Percentiles rank a stretch among this genome's conserved stretches.
Evolutionary conservation across 2,888 invertebrate genomes (phyloP).

Genomic region (Mythimna lalbum): DNA sequence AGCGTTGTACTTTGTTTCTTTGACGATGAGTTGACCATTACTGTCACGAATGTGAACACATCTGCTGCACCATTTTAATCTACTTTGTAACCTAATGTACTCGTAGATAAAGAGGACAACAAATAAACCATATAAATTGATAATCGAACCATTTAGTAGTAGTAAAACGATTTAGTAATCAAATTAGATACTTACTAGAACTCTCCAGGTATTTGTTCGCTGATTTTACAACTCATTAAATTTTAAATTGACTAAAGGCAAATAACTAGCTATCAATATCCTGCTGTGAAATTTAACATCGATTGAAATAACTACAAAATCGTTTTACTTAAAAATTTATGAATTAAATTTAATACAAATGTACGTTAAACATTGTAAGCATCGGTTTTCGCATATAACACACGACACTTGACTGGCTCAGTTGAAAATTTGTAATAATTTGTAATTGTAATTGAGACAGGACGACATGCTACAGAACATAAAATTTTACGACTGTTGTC

Average conservation of each 20-base stretch:
- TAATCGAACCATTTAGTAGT: conserved; percentile 13
- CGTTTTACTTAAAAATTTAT: conserved; percentile 45
- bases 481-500: conserved; percentile 88
- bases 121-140: conserved; percentile 24
- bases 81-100: conserved; percentile 25
- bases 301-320: conserved; percentile 33
- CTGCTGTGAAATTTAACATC: conserved; percentile 33
- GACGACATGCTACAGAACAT: conserved; percentile 80
- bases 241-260: conserved; percentile 40
- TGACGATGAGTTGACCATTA: conserved; percentile 17
- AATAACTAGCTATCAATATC: conserved; percentile 25
- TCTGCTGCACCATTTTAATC: conserved; percentile 18
- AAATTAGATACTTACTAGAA: not conserved
- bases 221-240: conserved; percentile 13
- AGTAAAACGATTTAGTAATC: conserved; percentile 15
- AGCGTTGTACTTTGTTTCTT: conserved; percentile 25
- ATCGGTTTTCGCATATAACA: conserved; percentile 74
- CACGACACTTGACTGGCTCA: conserved; percentile 72
- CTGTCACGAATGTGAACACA: conserved; percentile 16
- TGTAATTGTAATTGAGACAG: conserved; percentile 89
- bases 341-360: conserved; percentile 61
- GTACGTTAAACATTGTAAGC: conserved; percentile 75
- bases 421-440: conserved; percentile 87
- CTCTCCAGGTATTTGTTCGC: not conserved
- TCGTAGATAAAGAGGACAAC: conserved; percentile 23